Evolutionary conservation across 2,113 vertebrate genomes (phyloP), one percentile per base, ranked within the genome.

Genomic region (Daphoenositta chrysoptera): DNA sequence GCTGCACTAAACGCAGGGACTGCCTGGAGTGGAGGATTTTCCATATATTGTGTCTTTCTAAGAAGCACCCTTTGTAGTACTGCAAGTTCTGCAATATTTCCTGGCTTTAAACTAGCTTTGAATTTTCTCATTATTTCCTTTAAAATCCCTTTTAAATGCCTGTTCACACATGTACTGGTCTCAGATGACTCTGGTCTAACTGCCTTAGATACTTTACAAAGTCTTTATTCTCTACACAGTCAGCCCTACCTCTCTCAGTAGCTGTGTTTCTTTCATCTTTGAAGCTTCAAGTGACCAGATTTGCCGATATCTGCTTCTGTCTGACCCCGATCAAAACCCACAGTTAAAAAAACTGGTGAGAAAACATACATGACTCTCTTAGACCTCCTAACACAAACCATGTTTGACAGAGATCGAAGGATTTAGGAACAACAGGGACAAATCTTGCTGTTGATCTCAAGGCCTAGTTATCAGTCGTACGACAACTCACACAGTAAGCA

Each of bases 21-120:
- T 80, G 94, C 93, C 95, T 90, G 90, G 88, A 96, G 93, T 95
- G 71, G 82, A 88, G 80, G 77, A 83, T 94, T 95, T 96, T 80
- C 82, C 79, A 27, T 72, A 15, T 31, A 77, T n/a, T 47, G 64
- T 92, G 53, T 44, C 63, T 69, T 89, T 72, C 45, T 83, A 28
- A 83, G 83, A 60, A 64, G 51, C 64, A 92, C 51, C 72, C 72
- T 95, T 93, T 94, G 72, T 70, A 81, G 64, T 83, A 60, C 85
- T 90, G 66, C 68, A 77, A 58, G 35, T 94, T 88, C 51, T 90
- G 83, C 28, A 85, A 37, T 83, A 81, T 84, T 91, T 57, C 57
- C n/a, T 51, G 56, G 51, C 51, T 93, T 93, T 80, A 90, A 65
- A 83, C 9, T 18, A 42, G 9, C 56, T 88, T 86, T 75, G 35